Base-by-base conservation (phyloP, 2,797 vertebrate species). In the Microcaecilia unicolor region DNA sequence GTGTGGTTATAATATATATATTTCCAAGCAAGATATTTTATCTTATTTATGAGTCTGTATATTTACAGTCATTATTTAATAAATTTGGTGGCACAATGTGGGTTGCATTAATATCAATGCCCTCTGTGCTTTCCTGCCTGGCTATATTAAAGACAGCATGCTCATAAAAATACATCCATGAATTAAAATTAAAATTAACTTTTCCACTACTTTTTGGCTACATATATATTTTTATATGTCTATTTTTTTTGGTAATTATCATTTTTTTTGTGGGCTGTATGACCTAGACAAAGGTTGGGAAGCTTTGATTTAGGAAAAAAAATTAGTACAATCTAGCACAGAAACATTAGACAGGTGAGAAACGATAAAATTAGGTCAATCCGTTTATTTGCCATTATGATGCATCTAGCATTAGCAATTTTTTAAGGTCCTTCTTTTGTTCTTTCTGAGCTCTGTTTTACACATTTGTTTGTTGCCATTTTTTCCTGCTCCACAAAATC, bases 391-490 rank as follows among this genome's bases (percentile, higher is more conserved):
- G 55, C 60, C 61, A 43, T 18, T 44, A 12, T 48, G 58, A 55
- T 57, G 68, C 29, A 50, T 21, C 6, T 43, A 50, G 37, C 25
- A 35, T 44, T 67, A 64, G 50, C 43, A 58, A 59, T 68, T 55
- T 64, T 67, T 70, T 49, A 53, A n/a, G 15, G n/a, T n/a, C n/a
- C 44, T 12, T 35, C 34, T 12, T 5, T 62, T 65, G 57, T 46
- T 60, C 15, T 31, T 59, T 50, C 21, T 34, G 48, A 59, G 28
- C 38, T 57, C 39, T 50, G 53, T 51, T 64, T 67, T 72, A 58
- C 37, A 47, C 51, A 64, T 58, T 58, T 71, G 64, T 70, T 69
- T 75, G 48, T 52, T 54, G 34, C 42, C 55, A 25, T 62, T 69
- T 48, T 48, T 53, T 69, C 67, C 47, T 61, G 41, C 47, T 43